A percentile compares a stretch with the other conserved stretches of the same genome.
Conservation (phyloP, 2,888 invertebrate species). For the Yponomeuta plumbellus region DNA sequence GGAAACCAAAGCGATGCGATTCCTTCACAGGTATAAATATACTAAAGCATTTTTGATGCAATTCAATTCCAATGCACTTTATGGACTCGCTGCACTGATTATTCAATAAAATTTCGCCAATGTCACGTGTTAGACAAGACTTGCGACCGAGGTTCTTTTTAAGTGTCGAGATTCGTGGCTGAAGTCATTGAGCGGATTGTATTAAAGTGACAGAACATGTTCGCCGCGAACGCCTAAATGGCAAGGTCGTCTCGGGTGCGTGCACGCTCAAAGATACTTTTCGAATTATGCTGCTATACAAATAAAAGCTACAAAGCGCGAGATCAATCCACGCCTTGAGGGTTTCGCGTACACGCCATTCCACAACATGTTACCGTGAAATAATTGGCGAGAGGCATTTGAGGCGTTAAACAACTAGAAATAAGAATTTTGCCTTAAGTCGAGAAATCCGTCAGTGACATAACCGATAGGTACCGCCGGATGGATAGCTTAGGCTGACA, state of each 20-base stretch:
- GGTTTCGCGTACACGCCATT: background rate
- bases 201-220: constrained; percentile 29
- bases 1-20: background rate
- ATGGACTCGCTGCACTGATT: too few relatives aligned
- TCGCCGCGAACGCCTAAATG: constrained; percentile 31
- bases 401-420: too few relatives aligned
- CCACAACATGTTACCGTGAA: too few relatives aligned
- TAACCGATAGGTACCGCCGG: too few relatives aligned
- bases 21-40: background rate
- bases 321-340: background rate
- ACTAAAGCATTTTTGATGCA: background rate
- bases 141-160: background rate
- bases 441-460: too few relatives aligned
- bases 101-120: too few relatives aligned
- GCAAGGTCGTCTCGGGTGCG: constrained; percentile 36
- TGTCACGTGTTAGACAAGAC: too few relatives aligned
- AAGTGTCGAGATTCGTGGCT: constrained; percentile 2
- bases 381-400: too few relatives aligned
- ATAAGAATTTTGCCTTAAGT: too few relatives aligned
- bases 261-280: constrained; percentile 34
- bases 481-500: too few relatives aligned
- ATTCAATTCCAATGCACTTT: too few relatives aligned
- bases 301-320: constrained; percentile 34
- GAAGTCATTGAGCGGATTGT: background rate
- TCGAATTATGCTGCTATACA: constrained; percentile 38